These are phyloP conservation scores for Neoscelio sp. DNA, from an alignment of 2,888 invertebrate genomes.

Conservation along the genomic window DNA sequence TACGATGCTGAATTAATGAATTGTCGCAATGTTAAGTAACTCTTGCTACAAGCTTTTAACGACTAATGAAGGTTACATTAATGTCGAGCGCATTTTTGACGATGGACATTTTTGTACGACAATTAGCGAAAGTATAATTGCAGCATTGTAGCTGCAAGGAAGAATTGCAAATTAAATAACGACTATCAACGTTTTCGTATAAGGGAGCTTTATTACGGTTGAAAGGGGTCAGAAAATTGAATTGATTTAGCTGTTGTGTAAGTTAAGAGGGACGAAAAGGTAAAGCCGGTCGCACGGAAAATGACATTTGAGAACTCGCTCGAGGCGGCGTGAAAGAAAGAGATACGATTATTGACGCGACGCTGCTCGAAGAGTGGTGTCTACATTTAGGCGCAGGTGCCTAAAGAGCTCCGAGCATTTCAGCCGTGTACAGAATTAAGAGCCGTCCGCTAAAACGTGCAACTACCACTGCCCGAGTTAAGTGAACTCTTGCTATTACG, in stretches of 20 bases:
- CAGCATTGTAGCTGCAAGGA: no score
- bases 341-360: slow-evolving; percentile 63
- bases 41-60: slow-evolving; percentile 14
- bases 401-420: slow-evolving; percentile 50
- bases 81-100: slow-evolving; percentile 3
- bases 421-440: slow-evolving; percentile 53
- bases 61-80: slow-evolving; percentile 12
- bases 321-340: slow-evolving; percentile 53
- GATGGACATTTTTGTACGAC: slow-evolving; percentile 1
- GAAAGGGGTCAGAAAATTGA: slow-evolving; percentile 45
- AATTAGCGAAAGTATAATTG: slow-evolving; percentile 16
- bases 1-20: slow-evolving; percentile 14
- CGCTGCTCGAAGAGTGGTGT: slow-evolving; percentile 35
- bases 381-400: slow-evolving; percentile 65
- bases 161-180: slow-evolving; percentile 10
- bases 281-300: slow-evolving; percentile 59
- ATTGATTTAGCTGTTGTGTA: slow-evolving; percentile 54
- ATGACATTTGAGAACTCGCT: slow-evolving; percentile 50
- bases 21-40: slow-evolving; percentile 1
- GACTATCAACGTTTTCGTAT: slow-evolving; percentile 23
- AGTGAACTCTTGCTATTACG: slow-evolving; percentile 50
- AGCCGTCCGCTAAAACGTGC: slow-evolving; percentile 44
- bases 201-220: slow-evolving; percentile 36
- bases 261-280: slow-evolving; percentile 47
- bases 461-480: slow-evolving; percentile 50